Conservation (phyloP, 2,888 invertebrate genomes). For the Tanypteryx hageni region DNA sequence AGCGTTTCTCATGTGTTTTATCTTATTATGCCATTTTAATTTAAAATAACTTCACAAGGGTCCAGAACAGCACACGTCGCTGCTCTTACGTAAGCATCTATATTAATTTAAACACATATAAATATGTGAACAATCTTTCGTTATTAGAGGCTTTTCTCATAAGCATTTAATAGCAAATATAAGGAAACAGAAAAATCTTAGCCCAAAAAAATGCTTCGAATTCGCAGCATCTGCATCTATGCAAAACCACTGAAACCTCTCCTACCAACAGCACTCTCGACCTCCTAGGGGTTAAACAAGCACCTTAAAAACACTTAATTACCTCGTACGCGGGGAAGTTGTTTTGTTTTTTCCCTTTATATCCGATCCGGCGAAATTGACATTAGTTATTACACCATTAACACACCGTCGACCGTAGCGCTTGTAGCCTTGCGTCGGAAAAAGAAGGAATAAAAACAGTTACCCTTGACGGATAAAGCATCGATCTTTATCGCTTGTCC, state of each 20-base stretch:
- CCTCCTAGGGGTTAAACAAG: neutral
- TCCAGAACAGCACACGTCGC: no score
- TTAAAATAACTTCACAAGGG: no score
- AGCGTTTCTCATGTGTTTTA: no score
- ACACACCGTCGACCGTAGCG: neutral
- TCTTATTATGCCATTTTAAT: no score
- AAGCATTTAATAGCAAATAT: no score
- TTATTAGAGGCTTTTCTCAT: no score
- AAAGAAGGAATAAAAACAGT: neutral
- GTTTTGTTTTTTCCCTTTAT: neutral
- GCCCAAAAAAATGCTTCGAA: no score
- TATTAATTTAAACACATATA: no score
- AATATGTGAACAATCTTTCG: no score
- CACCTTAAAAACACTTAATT: neutral
- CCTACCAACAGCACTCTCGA: neutral
- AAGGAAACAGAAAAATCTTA: no score
- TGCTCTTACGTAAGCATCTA: no score
- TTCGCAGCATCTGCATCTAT: neutral
- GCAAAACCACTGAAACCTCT: neutral
- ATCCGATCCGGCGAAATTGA: neutral
- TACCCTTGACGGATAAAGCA: neutral
- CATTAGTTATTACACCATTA: conserved; percentile 5
- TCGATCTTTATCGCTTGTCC: neutral
- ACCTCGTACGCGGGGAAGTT: neutral
- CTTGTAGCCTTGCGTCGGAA: neutral